Base-by-base conservation (phyloP, 2,113 vertebrate genomes). In the Trematocara variabile region DNA sequence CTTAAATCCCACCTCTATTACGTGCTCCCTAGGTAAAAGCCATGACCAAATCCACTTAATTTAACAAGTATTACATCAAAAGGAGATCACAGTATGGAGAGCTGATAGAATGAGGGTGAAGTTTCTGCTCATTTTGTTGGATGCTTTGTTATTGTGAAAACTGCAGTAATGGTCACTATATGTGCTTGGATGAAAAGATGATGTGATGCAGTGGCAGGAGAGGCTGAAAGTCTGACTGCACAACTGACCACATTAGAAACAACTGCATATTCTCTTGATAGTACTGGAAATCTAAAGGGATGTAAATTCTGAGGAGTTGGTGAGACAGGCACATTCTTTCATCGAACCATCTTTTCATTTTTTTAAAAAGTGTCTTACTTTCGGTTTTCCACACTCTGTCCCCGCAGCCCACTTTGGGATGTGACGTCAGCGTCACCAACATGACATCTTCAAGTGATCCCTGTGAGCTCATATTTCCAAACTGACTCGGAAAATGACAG, bases 361-460 rank as follows among this genome's bases (percentile, higher is more conserved):
- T 52, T 52, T 13, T 1, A 0, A 33, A 37, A 65, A 65, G 18
- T 20, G 60, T 39, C 60, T 65, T 22, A 5, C 37, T 41, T 22
- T 14, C 37, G 41, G 37, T 44, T 70, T 44, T 44, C 6, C 39
- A 70, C 63, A 70, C 65, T 44, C 4, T 37, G 12, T 34, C 56
- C 48, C 34, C 13, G 46, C 52, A 18, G 22, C 11, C 18, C 3
- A n/a, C 3, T 70, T 46, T 70, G 22, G n/a, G 65, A 53, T 22
- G 88, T 96, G 94, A 96, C 95, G 94, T 95, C 90, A 95, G 7
- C 25, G 86, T 94, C 94, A 93, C 84, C 18, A 90, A 91, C 93
- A 90, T 86, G 93, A 89, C 20, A 5, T 30, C 28, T 94, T 93
- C 82, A 93, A 11, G 79, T 77, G 54, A 28, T 12, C 41, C 77